These are phyloP conservation scores for Cydia amplana DNA, from an alignment of 1,140 invertebrate genomes.

Conservation along the genomic window DNA sequence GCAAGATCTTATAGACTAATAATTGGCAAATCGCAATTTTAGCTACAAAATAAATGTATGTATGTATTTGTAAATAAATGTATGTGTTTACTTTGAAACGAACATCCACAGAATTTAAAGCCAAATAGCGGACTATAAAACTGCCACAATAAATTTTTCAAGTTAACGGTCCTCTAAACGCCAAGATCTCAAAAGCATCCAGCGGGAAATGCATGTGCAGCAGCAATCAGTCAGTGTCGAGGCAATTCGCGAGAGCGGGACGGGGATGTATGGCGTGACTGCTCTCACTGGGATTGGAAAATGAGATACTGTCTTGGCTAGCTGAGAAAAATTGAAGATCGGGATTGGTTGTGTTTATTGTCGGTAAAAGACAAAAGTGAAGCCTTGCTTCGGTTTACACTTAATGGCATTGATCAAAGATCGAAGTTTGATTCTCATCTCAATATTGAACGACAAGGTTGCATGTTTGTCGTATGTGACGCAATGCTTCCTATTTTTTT, in stretches of 20 bases:
- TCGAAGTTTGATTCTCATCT: too few species aligned
- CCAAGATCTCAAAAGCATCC: constrained; percentile 7
- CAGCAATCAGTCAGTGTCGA: constrained; percentile 1
- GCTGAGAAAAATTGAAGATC: constrained; percentile 8
- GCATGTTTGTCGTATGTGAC: too few species aligned
- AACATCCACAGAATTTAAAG: background rate
- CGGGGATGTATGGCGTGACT: background rate
- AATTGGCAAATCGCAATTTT: too few species aligned
- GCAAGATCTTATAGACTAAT: too few species aligned
- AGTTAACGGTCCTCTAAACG: background rate
- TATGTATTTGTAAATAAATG: too few species aligned
- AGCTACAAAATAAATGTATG: too few species aligned
- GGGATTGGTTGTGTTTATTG: background rate
- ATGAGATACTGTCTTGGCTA: constrained; percentile 1
- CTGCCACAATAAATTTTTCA: background rate
- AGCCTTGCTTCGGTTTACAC: too few species aligned
- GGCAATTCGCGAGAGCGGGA: constrained; percentile 2
- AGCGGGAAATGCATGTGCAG: constrained; percentile 1
- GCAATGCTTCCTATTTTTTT: too few species aligned
- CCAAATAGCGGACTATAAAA: background rate
- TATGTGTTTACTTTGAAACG: background rate
- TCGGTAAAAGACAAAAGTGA: too few species aligned
- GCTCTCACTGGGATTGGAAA: background rate
- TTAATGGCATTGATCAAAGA: too few species aligned
- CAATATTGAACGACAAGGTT: too few species aligned